phyloP scores from a whole-genome alignment of 30 jellyfish, hydroid and myxozoan species.

The Cassiopea andromeda region DNA sequence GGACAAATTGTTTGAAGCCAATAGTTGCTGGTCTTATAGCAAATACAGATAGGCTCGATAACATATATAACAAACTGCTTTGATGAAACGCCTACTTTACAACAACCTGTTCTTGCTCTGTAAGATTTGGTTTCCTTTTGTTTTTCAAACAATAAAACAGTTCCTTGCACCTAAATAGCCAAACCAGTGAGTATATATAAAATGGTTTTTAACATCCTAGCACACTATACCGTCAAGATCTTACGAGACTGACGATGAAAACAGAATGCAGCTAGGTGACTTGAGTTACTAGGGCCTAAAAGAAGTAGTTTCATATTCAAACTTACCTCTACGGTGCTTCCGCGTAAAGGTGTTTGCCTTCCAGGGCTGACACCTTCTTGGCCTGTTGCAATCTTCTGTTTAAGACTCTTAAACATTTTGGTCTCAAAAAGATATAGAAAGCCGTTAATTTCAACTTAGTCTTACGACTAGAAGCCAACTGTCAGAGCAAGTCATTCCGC shows the following conservation, averaged over 20 bases:
- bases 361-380: slow-evolving; percentile 99
- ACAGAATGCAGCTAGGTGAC: too few species aligned
- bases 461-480: neutral
- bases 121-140: neutral
- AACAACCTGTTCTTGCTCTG: neutral
- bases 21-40: too few species aligned
- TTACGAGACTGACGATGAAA: too few species aligned
- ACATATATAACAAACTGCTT: neutral
- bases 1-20: too few species aligned
- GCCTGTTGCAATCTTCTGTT: slow-evolving; percentile 94
- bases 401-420: slow-evolving; percentile 82
- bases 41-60: neutral
- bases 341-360: slow-evolving; percentile 90
- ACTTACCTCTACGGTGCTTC: slow-evolving; percentile 67
- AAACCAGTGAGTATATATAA: neutral
- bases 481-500: slow-evolving; percentile 40
- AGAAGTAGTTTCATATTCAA: neutral
- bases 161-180: neutral
- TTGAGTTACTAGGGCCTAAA: neutral
- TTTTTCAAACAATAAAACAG: neutral
- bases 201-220: neutral
- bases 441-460: neutral
- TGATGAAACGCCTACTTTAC: neutral
- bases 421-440: neutral
- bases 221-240: too few species aligned